Evolutionary conservation across 1,140 invertebrate species (phyloP).

Genomic region (Ridgeia piscesae): DNA sequence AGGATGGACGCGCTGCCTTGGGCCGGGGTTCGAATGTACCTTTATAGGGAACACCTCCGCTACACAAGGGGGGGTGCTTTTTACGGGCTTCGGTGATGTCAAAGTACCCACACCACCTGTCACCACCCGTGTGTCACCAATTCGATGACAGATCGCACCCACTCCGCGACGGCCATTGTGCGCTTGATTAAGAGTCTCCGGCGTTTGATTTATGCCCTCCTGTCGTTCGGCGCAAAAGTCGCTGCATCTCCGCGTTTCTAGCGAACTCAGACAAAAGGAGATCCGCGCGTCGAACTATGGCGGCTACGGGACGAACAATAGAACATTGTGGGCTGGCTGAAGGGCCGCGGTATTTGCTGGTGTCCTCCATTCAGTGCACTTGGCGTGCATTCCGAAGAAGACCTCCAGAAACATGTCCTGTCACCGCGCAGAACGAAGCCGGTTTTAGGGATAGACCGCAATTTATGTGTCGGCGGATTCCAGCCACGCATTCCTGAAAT

Average conservation of each 20-base stretch:
- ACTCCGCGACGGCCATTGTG: neutral
- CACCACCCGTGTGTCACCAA: neutral
- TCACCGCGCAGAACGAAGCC: neutral
- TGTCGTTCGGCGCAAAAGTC: neutral
- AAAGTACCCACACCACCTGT: neutral
- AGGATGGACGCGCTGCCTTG: no score
- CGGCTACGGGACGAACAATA: neutral
- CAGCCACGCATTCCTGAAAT: neutral
- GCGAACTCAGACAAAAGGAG: neutral
- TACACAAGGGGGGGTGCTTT: neutral
- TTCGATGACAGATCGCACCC: neutral
- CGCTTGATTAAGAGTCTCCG: neutral
- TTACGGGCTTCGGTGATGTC: neutral
- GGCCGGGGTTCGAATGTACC: no score
- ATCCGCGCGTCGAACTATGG: neutral
- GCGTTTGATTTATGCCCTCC: neutral
- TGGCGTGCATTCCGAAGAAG: neutral
- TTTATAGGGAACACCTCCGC: neutral
- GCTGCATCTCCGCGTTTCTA: neutral
- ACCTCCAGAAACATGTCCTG: neutral
- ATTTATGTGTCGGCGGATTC: neutral
- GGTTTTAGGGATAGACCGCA: neutral
- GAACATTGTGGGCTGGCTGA: neutral
- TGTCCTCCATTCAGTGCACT: neutral
- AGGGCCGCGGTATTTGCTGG: neutral